Percentiles rank a stretch among this genome's conserved stretches.
phyloP scores from a whole-genome alignment of 2,113 vertebrate genomes.

The Falco punctatus region DNA sequence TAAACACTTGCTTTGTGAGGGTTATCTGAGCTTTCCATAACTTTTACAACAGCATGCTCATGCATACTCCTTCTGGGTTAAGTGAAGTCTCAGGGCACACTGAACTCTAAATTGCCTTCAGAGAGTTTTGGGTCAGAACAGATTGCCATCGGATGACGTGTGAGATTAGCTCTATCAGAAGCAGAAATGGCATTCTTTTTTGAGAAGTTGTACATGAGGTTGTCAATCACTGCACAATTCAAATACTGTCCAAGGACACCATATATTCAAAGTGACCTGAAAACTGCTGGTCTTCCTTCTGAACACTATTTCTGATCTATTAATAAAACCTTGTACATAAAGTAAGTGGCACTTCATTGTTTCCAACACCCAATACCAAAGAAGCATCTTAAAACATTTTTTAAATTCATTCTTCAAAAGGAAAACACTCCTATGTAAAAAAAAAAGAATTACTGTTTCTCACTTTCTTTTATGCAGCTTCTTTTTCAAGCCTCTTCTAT shows the following conservation, averaged over 20 bases:
- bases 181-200: not conserved
- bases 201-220: not conserved
- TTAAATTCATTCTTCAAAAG: conserved; percentile 9
- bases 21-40: not conserved
- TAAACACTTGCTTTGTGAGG: not conserved
- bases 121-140: not conserved
- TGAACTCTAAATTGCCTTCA: not conserved
- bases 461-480: not conserved
- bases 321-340: not conserved
- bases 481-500: not conserved
- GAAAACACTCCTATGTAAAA: not conserved
- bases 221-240: not conserved
- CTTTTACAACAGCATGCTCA: not conserved
- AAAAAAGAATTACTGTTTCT: not conserved
- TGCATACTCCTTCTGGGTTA: not conserved
- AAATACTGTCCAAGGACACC: not conserved
- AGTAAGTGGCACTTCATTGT: conserved; percentile 1
- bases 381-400: not conserved
- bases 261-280: not conserved
- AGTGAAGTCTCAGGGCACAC: not conserved
- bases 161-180: not conserved
- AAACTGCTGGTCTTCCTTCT: not conserved
- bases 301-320: conserved; percentile 6
- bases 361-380: conserved; percentile 16
- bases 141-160: not conserved